Evolutionary conservation across 2,888 invertebrate genomes (phyloP).

Genomic region (Malthinus flaveolus): DNA sequence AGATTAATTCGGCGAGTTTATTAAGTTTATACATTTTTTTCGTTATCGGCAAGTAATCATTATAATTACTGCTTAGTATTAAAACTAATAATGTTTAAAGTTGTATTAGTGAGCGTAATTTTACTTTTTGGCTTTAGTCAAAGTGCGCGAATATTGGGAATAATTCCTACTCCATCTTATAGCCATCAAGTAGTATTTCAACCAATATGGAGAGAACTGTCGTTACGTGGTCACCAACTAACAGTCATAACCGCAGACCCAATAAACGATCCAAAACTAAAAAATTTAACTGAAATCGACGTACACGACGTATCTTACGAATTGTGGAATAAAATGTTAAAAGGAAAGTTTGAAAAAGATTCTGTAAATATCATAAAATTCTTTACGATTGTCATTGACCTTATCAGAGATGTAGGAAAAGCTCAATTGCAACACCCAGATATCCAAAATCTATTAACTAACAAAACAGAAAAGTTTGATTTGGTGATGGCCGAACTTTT

Average conservation of each 20-base stretch:
- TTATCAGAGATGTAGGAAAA: too few species aligned
- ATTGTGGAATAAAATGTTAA: neutral
- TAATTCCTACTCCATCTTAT: conserved; percentile 54
- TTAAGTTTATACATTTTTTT: too few species aligned
- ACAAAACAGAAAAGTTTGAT: too few species aligned
- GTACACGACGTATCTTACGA: conserved; percentile 42
- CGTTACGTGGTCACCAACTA: conserved; percentile 56
- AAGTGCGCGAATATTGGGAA: conserved; percentile 52
- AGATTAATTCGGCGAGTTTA: too few species aligned
- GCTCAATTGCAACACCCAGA: conserved; percentile 32
- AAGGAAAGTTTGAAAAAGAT: neutral
- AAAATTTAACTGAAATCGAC: conserved; percentile 53
- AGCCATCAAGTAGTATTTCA: conserved; percentile 58
- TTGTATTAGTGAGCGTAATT: neutral
- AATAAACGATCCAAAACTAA: conserved; percentile 46
- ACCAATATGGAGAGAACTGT: conserved; percentile 53
- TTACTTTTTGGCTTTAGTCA: too few species aligned
- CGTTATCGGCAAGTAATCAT: too few species aligned
- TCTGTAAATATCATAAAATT: neutral
- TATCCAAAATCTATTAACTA: conserved; percentile 33
- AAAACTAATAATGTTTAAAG: too few species aligned
- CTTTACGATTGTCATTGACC: too few species aligned
- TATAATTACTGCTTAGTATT: too few species aligned
- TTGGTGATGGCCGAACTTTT: too few species aligned
- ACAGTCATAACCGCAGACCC: conserved; percentile 55